phyloP scores from a whole-genome alignment of 2,888 invertebrate species.

The Plagodis dolabraria region DNA sequence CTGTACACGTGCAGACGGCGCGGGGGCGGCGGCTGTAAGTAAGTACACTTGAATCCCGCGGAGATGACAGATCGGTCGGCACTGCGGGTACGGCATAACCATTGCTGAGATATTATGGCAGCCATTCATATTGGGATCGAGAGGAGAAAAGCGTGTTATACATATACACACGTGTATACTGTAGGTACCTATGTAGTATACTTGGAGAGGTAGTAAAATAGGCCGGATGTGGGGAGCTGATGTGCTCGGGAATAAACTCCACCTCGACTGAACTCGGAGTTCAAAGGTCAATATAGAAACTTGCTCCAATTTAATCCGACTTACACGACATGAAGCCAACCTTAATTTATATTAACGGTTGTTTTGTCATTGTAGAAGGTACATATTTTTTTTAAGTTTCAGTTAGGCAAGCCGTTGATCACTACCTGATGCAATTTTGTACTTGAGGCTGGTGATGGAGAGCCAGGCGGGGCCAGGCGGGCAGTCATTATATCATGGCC shows the following conservation, averaged over 20 bases:
- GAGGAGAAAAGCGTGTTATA: conserved; percentile 5
- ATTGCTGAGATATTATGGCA: conserved; percentile 24
- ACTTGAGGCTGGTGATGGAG: too few species aligned
- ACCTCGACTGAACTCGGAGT: too few species aligned
- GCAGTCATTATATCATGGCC: too few species aligned
- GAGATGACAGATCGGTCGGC: conserved; percentile 42
- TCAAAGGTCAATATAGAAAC: too few species aligned
- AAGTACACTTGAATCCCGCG: conserved; percentile 26
- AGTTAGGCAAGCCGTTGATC: too few species aligned
- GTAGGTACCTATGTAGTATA: background rate
- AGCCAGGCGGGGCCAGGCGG: too few species aligned
- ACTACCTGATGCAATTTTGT: too few species aligned
- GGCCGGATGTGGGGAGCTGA: background rate
- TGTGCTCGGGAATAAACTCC: background rate
- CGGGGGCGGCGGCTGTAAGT: background rate
- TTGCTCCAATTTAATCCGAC: too few species aligned
- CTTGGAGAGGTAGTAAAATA: conserved; percentile 1
- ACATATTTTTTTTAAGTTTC: too few species aligned
- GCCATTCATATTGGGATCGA: conserved; percentile 6
- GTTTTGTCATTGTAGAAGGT: too few species aligned
- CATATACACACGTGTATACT: background rate
- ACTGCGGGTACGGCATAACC: conserved; percentile 14
- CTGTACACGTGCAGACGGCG: conserved; percentile 8
- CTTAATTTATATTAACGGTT: too few species aligned
- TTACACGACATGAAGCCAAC: too few species aligned